Conservation (phyloP, 1,140 invertebrate genomes). For the Cydia amplana region DNA sequence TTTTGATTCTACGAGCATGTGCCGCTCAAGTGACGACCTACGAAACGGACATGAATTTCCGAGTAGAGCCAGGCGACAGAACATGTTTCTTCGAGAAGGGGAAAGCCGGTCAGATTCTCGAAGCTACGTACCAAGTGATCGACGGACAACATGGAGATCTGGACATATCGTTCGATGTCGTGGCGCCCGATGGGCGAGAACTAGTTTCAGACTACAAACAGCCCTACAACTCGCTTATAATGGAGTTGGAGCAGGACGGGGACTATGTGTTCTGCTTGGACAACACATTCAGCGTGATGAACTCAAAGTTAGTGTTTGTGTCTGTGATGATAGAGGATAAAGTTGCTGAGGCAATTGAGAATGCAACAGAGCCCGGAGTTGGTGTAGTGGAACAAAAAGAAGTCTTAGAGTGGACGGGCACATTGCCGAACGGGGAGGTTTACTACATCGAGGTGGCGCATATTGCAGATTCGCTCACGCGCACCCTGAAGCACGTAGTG, state of each 20-base stretch:
- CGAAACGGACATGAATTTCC: constrained; percentile 84
- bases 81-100: constrained; percentile 85
- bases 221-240: constrained; percentile 82
- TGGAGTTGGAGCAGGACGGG: constrained; percentile 77
- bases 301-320: constrained; percentile 89
- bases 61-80: constrained; percentile 82
- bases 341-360: constrained; percentile 39
- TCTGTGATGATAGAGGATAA: constrained; percentile 84
- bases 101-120: constrained; percentile 81
- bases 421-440: constrained; percentile 46
- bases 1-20: constrained; percentile 30
- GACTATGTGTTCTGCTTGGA: constrained; percentile 91
- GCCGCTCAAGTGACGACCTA: constrained; percentile 48
- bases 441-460: constrained; percentile 58
- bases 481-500: constrained; percentile 54
- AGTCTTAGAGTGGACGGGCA: constrained; percentile 62
- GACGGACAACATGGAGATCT: constrained; percentile 88
- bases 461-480: constrained; percentile 56
- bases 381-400: constrained; percentile 47
- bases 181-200: constrained; percentile 81
- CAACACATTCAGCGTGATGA: constrained; percentile 88
- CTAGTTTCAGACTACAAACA: constrained; percentile 85
- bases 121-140: constrained; percentile 88
- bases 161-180: constrained; percentile 86
- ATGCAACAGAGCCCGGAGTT: constrained; percentile 40